Percentiles rank a stretch among this genome's conserved stretches.
Conservation (phyloP, 2,888 invertebrate species). For the Caenorhabditis sp. region DNA sequence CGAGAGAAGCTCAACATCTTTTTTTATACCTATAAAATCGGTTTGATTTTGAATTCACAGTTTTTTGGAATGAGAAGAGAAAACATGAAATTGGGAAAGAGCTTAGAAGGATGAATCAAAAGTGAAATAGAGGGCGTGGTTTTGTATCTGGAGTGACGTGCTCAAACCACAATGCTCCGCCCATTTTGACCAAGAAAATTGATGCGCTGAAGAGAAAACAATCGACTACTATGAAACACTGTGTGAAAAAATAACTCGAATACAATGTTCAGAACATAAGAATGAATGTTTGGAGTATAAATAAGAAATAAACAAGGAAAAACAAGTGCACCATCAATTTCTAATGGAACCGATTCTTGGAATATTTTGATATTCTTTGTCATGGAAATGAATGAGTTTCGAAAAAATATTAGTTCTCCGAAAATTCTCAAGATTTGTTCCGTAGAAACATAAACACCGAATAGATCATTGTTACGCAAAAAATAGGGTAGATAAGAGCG, state of each 20-base stretch:
- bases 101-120: background rate
- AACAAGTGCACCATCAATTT: too few species aligned
- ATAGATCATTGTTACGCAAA: too few species aligned
- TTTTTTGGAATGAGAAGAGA: constrained; percentile 1
- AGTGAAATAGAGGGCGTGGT: background rate
- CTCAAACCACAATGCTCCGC: background rate
- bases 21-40: background rate
- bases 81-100: background rate
- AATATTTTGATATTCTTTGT: background rate
- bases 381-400: background rate
- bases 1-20: constrained; percentile 47
- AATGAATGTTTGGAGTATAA: too few species aligned
- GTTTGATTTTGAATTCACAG: too few species aligned
- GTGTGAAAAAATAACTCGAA: too few species aligned
- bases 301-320: too few species aligned
- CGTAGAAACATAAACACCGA: too few species aligned
- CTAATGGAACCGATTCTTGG: background rate
- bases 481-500: too few species aligned
- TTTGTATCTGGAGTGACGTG: background rate
- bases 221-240: too few species aligned
- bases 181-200: background rate
- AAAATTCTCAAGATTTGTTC: too few species aligned
- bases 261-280: too few species aligned
- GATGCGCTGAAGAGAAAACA: background rate
- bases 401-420: too few species aligned